A percentile compares a stretch with the other conserved stretches of the same genome.
Conservation (phyloP, 1,140 invertebrate genomes). For the Laupala kohalensis region DNA sequence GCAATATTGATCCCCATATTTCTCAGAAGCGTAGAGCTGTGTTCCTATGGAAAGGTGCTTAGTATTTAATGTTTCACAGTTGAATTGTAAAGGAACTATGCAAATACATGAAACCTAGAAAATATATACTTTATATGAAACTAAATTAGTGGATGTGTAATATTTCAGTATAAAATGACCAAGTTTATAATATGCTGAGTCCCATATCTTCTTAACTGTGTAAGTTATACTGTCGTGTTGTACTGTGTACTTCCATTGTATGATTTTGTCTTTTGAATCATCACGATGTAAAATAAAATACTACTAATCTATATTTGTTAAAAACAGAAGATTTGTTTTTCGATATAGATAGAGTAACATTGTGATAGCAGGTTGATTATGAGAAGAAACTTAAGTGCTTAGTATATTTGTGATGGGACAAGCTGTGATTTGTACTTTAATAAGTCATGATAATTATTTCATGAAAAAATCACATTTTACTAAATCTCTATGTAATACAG, state of each 20-base stretch:
- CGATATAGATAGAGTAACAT: not conserved
- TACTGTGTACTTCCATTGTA: too few relatives aligned
- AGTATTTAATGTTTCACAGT: too few relatives aligned
- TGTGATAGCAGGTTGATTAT: not conserved
- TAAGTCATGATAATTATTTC: not conserved
- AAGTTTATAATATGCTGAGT: too few relatives aligned
- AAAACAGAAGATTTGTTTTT: not conserved
- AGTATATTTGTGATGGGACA: not conserved
- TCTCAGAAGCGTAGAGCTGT: not conserved
- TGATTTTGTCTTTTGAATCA: too few relatives aligned
- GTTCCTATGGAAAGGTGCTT: not conserved
- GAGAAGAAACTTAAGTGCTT: not conserved
- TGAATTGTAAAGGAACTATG: too few relatives aligned
- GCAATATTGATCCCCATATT: not conserved
- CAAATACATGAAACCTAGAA: too few relatives aligned
- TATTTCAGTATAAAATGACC: too few relatives aligned
- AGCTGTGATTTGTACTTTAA: not conserved
- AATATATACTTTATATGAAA: too few relatives aligned
- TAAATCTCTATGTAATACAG: not conserved
- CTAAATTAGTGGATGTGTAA: too few relatives aligned
- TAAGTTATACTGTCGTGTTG: too few relatives aligned
- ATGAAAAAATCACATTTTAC: not conserved
- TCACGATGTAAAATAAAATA: not conserved
- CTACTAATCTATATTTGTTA: not conserved
- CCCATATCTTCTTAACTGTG: too few relatives aligned